A percentile compares a stretch with the other conserved stretches of the same genome.
These are phyloP conservation scores for Peromyscus nudipes DNA, from an alignment of 2,797 vertebrate genomes.

Conservation along the genomic window DNA sequence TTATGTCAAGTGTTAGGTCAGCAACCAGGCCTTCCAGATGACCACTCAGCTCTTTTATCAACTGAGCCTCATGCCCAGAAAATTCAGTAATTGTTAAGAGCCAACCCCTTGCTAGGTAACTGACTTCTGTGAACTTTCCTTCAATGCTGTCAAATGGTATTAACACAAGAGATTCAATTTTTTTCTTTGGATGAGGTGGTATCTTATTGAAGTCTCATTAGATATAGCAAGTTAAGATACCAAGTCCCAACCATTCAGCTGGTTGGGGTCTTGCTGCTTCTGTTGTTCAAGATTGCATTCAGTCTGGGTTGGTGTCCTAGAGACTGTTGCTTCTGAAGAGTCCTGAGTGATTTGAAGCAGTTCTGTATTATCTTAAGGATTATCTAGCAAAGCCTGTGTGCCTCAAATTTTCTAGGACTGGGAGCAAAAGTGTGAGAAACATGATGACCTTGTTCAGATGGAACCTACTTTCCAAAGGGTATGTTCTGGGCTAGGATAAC, in stretches of 20 bases:
- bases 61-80: neutral
- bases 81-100: neutral
- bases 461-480: neutral
- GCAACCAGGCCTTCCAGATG: neutral
- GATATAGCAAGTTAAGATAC: neutral
- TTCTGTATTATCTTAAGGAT: neutral
- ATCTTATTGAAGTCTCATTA: neutral
- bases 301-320: neutral
- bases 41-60: neutral
- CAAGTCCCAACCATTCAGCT: neutral
- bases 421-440: neutral
- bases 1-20: neutral
- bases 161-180: neutral
- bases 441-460: neutral
- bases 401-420: neutral
- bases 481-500: neutral
- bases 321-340: neutral
- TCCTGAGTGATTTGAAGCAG: constrained; percentile 17
- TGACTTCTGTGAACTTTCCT: neutral
- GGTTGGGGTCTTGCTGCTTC: neutral
- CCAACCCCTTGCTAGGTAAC: neutral
- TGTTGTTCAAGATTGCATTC: neutral
- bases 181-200: neutral
- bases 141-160: neutral
- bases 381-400: neutral